These are phyloP conservation scores for Ciconia stormi DNA, from an alignment of 2,113 vertebrate genomes.

Conservation along the genomic window DNA sequence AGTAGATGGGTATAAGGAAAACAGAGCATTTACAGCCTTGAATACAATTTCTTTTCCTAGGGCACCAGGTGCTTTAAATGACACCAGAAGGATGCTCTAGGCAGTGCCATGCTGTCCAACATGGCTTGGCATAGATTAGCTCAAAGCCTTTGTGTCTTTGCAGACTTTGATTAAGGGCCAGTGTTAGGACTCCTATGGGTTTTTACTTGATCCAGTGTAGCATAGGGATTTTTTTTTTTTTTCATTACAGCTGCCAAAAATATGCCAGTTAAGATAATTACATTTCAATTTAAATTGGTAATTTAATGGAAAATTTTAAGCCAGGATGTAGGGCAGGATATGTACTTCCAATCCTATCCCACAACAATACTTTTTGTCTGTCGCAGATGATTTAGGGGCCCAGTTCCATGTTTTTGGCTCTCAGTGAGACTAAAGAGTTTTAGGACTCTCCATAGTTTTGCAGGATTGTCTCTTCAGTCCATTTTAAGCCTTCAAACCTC, in stretches of 20 bases:
- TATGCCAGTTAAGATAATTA: conserved; percentile 78
- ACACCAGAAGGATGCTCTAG: conserved; percentile 80
- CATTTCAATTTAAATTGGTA: conserved; percentile 81
- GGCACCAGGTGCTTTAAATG: conserved; percentile 80
- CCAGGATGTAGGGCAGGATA: conserved; percentile 1
- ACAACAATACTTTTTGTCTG: conserved; percentile 44
- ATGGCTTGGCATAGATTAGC: conserved; percentile 76
- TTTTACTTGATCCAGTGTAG: conserved; percentile 71
- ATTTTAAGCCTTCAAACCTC: not conserved
- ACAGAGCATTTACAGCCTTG: conserved; percentile 19
- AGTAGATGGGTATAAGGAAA: conserved; percentile 40
- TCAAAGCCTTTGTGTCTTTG: conserved; percentile 76
- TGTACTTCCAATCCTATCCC: conserved; percentile 40
- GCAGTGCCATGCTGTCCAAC: conserved; percentile 72
- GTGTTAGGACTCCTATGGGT: conserved; percentile 74
- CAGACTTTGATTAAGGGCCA: conserved; percentile 81
- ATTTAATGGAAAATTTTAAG: conserved; percentile 76
- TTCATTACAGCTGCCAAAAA: conserved; percentile 72
- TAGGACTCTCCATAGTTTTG: not conserved
- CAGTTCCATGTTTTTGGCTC: not conserved
- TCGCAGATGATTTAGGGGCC: not conserved
- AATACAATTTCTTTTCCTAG: conserved; percentile 59
- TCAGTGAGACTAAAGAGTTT: not conserved
- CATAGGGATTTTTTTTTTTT: conserved; percentile 47
- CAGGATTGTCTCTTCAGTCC: not conserved